phyloP scores from a whole-genome alignment of 2,888 invertebrate species.

The Agriotes lineatus region DNA sequence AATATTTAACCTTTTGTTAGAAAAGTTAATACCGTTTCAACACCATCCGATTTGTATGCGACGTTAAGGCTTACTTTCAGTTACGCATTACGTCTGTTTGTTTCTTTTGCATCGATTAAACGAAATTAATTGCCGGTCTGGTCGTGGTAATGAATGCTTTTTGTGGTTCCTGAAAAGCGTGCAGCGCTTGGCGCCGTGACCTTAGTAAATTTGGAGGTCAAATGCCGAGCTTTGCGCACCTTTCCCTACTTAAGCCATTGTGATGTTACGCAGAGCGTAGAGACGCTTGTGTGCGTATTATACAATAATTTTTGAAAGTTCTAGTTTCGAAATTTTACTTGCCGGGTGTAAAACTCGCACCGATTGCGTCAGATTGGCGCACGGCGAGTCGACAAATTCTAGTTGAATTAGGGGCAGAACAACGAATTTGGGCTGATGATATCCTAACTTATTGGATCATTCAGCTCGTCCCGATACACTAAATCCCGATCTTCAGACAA shows the following conservation, averaged over 20 bases:
- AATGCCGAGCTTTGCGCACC: background rate
- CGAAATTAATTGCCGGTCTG: background rate
- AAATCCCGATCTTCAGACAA: background rate
- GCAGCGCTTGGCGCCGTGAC: conserved; percentile 5
- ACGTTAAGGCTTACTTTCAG: background rate
- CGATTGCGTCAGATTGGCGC: background rate
- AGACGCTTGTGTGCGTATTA: background rate
- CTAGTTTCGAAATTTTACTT: conserved; percentile 9
- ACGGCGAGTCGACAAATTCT: background rate
- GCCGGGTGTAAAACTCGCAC: background rate
- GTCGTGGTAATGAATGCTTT: conserved; percentile 15
- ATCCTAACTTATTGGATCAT: no score
- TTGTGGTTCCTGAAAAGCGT: conserved; percentile 15
- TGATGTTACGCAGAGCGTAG: background rate
- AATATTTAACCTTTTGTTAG: background rate
- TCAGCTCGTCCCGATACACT: no score
- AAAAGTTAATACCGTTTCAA: conserved; percentile 1
- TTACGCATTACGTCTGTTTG: conserved; percentile 1
- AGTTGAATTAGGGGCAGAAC: background rate
- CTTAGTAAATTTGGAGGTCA: conserved; percentile 18
- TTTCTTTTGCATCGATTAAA: conserved; percentile 6
- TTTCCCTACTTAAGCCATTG: background rate
- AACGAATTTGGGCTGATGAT: background rate
- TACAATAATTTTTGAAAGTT: conserved; percentile 10
- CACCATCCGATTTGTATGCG: conserved; percentile 10